These are phyloP conservation scores for Stegana nigrithorax DNA, from an alignment of 2,888 invertebrate genomes.

Conservation along the genomic window DNA sequence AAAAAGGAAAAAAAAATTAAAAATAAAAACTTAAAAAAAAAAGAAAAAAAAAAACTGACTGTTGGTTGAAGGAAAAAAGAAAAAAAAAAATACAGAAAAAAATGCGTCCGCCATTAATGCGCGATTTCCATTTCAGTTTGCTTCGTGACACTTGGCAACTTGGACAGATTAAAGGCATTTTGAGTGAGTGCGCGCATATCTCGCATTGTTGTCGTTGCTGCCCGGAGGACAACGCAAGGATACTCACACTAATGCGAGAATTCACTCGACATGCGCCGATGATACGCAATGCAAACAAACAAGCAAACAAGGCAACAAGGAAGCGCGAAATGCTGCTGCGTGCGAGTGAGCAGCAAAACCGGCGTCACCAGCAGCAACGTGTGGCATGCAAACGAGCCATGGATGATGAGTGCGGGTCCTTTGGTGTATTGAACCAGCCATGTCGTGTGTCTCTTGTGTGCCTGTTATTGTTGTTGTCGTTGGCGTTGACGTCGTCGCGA, in stretches of 20 bases:
- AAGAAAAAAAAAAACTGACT: not conserved
- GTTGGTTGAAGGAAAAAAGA: constrained; percentile 22
- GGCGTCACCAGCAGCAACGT: too few relatives aligned
- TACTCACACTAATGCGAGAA: not conserved
- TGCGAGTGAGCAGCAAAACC: not conserved
- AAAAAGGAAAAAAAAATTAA: not conserved
- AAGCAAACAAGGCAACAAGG: constrained; percentile 9
- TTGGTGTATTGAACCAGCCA: too few relatives aligned
- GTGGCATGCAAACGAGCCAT: too few relatives aligned
- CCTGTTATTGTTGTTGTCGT: not conserved
- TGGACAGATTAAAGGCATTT: constrained; percentile 67
- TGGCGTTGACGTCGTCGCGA: constrained; percentile 44
- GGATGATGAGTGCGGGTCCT: too few relatives aligned
- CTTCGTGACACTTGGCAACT: constrained; percentile 67
- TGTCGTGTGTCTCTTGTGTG: not conserved
- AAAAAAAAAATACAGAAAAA: constrained; percentile 23
- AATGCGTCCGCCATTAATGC: constrained; percentile 51
- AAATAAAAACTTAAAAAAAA: not conserved
- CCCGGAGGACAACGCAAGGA: not conserved
- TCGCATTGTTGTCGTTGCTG: constrained; percentile 4
- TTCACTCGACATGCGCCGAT: constrained; percentile 54
- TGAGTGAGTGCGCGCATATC: constrained; percentile 12
- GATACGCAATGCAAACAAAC: constrained; percentile 62
- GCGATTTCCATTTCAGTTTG: constrained; percentile 63
- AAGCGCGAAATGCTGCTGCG: not conserved